Base-by-base conservation (phyloP, 2,797 vertebrate genomes). In the Mionectes olivaceus region DNA sequence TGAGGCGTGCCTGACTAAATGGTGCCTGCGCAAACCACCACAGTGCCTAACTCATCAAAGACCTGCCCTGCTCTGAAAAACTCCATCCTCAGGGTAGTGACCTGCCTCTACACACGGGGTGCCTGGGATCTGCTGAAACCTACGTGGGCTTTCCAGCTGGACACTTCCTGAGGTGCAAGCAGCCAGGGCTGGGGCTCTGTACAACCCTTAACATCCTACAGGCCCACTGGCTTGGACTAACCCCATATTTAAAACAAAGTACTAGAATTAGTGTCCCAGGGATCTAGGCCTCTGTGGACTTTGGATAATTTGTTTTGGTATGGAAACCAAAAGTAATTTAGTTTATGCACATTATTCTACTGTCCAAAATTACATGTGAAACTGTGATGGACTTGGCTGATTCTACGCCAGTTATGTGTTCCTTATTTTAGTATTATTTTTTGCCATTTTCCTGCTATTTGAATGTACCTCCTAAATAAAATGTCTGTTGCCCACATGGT, bases 401-500 rank as follows among this genome's bases (percentile, higher is more conserved):
- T 75, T 61, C 69, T 69, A 75, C 57, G 49, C 39, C 47, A 83
- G 37, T 16, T 53, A 32, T 1, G 4, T 39, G 27, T 57, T 71
- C 52, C 41, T 37, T 79, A 63, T 67, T 65, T 69, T 10, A 41
- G 13, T 71, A 46, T 25, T 64, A 33, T 3, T 27, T 80, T 83
- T 73, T 10, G 17, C 49, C 21, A 37, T 39, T 79, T 63, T 82
- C 37, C 84, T 89, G 52, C 30, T 64, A 18, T 49, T 71, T 89
- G 41, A 82, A 83, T 25, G 14, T 67, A 55, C 41, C 32, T 77
- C 60, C 92, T 85, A 57, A 92, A 94, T 44, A 28, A 92, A 87
- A 49, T 77, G 60, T 53, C 68, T 0, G 0, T 43, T 90, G 69
- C 64, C 78, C 75, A 68, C 19, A 30, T 80, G 49, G 25, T 83